A percentile compares a stretch with the other conserved stretches of the same genome.
Evolutionary conservation across 2,888 invertebrate species (phyloP).

Genomic region (Tenthredo mesomela): DNA sequence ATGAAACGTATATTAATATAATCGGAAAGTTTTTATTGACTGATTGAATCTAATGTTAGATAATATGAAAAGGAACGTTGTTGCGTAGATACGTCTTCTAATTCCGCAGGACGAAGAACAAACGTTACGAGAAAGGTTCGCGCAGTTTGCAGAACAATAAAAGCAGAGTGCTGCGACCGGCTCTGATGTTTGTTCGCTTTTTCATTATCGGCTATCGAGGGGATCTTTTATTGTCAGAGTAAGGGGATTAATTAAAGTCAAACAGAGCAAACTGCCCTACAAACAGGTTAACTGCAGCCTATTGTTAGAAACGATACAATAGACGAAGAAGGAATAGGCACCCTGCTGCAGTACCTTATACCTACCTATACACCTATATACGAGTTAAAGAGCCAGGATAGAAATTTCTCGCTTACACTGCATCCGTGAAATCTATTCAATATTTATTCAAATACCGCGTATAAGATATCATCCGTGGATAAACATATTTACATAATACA

Average conservation of each 20-base stretch:
- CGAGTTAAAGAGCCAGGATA: no score
- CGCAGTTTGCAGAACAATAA: slow-evolving; percentile 55
- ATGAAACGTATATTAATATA: slow-evolving; percentile 7
- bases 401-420: slow-evolving; percentile 2
- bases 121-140: slow-evolving; percentile 24
- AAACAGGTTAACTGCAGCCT: slow-evolving; percentile 67
- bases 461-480: not conserved
- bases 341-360: not conserved
- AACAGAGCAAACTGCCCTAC: slow-evolving; percentile 69
- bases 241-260: slow-evolving; percentile 72
- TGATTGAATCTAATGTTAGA: not conserved
- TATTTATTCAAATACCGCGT: not conserved
- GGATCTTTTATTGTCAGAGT: slow-evolving; percentile 64
- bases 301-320: slow-evolving; percentile 59
- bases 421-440: slow-evolving; percentile 25
- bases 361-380: not conserved
- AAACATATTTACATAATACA: slow-evolving; percentile 1
- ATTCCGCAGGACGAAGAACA: slow-evolving; percentile 17
- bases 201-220: slow-evolving; percentile 63
- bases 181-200: slow-evolving; percentile 66
- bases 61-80: not conserved
- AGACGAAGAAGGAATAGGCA: not conserved
- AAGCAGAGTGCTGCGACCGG: slow-evolving; percentile 51
- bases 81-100: not conserved
- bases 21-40: not conserved